These are phyloP conservation scores for Platysternon megacephalum DNA, from an alignment of 2,113 vertebrate genomes.

Conservation along the genomic window DNA sequence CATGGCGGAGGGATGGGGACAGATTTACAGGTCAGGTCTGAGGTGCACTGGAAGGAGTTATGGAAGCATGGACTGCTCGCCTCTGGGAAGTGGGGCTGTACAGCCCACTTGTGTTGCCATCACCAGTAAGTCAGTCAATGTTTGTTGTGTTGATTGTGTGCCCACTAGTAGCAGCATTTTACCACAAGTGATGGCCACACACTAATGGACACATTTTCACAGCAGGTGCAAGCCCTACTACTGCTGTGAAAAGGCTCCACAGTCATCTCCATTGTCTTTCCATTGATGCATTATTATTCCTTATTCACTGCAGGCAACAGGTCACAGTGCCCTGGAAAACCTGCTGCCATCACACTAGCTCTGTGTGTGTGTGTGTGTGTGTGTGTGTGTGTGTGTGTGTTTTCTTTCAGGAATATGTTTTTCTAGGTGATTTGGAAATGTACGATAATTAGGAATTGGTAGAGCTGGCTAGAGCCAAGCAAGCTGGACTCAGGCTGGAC, in stretches of 20 bases:
- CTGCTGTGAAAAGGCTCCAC: neutral
- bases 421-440: neutral
- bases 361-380: too few relatives aligned
- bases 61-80: neutral
- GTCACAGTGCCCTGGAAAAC: neutral
- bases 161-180: neutral
- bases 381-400: too few relatives aligned
- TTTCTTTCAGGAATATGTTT: neutral
- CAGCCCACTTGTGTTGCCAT: neutral
- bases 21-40: neutral
- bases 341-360: neutral
- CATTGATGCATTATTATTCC: neutral
- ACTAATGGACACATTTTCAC: neutral
- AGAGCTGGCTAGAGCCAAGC: neutral
- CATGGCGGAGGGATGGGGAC: neutral
- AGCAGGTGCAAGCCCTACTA: neutral
- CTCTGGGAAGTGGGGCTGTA: neutral
- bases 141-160: neutral
- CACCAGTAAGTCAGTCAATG: neutral
- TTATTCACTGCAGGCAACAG: neutral
- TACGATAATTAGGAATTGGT: neutral
- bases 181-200: neutral
- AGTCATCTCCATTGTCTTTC: neutral
- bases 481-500: neutral
- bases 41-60: neutral